phyloP scores from a whole-genome alignment of 2,888 invertebrate genomes.

The Neocrepidodera transversa region DNA sequence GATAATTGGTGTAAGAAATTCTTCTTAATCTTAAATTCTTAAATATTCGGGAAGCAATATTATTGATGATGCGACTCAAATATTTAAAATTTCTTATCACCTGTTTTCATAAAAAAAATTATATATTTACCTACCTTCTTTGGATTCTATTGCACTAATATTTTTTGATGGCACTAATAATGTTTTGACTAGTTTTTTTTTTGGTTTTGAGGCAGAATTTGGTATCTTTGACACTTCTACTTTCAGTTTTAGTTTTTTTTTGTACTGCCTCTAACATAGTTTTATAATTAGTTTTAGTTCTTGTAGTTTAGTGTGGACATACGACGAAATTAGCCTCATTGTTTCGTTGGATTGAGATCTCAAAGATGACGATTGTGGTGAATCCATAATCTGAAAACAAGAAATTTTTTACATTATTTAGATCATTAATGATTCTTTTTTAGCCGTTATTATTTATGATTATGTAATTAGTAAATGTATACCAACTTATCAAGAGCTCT shows the following conservation, averaged over 20 bases:
- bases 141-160: constrained; percentile 1
- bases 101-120: too few relatives aligned
- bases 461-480: too few relatives aligned
- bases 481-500: too few relatives aligned
- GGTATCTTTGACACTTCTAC: too few relatives aligned
- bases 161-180: constrained; percentile 14
- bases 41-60: too few relatives aligned
- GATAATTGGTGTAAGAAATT: too few relatives aligned
- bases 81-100: too few relatives aligned
- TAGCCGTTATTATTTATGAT: too few relatives aligned
- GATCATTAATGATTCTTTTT: too few relatives aligned
- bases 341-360: constrained; percentile 1
- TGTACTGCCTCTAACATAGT: constrained; percentile 17
- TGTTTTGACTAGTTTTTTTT: constrained; percentile 3
- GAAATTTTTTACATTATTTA: not conserved
- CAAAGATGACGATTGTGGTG: constrained; percentile 1
- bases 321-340: constrained; percentile 15
- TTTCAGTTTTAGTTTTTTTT: too few relatives aligned
- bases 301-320: constrained; percentile 18
- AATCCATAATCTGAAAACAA: constrained; percentile 9
- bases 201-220: constrained; percentile 3
- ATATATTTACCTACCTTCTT: constrained; percentile 6
- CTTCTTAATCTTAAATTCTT: too few relatives aligned
- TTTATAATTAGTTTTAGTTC: constrained; percentile 20
- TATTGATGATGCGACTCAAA: too few relatives aligned